Percentiles rank a stretch among this genome's conserved stretches.
These are phyloP conservation scores for Haliaeetus leucogaster DNA, from an alignment of 2,113 vertebrate species.

Conservation along the genomic window DNA sequence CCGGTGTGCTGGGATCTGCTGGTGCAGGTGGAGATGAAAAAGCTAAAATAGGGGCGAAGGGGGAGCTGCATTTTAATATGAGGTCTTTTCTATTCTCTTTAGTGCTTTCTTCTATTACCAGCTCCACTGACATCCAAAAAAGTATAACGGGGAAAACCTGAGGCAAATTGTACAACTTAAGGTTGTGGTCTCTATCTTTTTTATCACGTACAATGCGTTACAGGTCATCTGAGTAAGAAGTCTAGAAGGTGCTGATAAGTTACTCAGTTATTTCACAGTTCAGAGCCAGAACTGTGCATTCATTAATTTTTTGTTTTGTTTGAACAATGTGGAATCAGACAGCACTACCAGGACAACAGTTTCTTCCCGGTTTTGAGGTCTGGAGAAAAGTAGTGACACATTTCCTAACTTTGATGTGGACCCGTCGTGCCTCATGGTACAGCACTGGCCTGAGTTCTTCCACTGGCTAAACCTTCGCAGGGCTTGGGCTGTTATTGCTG, in stretches of 20 bases:
- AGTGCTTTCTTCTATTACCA: background rate
- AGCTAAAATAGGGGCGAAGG: background rate
- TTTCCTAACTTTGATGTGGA: background rate
- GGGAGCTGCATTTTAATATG: background rate
- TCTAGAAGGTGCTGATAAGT: background rate
- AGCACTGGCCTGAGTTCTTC: background rate
- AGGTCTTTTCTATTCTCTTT: background rate
- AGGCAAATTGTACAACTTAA: background rate
- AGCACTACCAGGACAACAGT: background rate
- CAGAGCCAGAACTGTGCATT: background rate
- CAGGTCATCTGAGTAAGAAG: background rate
- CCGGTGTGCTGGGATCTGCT: background rate
- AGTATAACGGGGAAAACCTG: background rate
- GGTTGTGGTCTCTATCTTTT: background rate
- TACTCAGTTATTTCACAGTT: background rate
- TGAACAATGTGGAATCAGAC: background rate
- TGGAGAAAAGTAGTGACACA: background rate
- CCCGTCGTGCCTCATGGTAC: fast-evolving
- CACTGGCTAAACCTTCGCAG: background rate
- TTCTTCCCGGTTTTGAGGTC: background rate
- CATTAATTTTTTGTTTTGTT: background rate
- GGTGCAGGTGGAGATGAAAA: background rate
- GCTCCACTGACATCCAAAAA: background rate
- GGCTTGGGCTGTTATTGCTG: background rate
- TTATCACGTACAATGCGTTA: background rate